Conservation (phyloP, 2,888 invertebrate species). For the Idaea straminata region DNA sequence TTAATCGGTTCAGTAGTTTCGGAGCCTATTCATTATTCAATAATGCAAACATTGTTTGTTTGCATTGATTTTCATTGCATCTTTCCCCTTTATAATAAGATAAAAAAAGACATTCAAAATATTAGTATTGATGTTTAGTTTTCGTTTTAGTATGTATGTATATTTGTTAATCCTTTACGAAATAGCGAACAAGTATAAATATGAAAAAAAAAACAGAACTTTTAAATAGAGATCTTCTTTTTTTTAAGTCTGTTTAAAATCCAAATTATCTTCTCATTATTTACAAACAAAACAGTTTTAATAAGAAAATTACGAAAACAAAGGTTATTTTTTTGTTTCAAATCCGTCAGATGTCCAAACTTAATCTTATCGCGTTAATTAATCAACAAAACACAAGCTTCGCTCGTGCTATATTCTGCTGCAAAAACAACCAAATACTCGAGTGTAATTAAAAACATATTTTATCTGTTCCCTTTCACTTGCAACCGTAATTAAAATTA, state of each 20-base stretch:
- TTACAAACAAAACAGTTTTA: neutral
- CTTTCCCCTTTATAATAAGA: too few species aligned
- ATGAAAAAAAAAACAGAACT: too few species aligned
- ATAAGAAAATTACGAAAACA: neutral
- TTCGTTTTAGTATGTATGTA: too few species aligned
- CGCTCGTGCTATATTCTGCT: neutral
- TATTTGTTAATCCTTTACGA: too few species aligned
- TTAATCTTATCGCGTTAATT: neutral
- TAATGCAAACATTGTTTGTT: too few species aligned
- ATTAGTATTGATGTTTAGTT: too few species aligned
- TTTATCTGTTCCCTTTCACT: conserved; percentile 53
- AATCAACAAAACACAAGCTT: conserved; percentile 6
- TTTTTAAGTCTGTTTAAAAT: neutral
- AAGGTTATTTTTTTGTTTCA: neutral
- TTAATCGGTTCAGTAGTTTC: too few species aligned
- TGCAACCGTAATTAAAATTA: conserved; percentile 49
- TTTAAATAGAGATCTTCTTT: neutral
- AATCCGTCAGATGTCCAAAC: neutral
- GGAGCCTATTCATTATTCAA: too few species aligned
- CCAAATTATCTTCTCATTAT: neutral
- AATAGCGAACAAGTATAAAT: too few species aligned
- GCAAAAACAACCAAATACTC: conserved; percentile 10
- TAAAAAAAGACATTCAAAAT: too few species aligned
- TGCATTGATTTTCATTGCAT: too few species aligned
- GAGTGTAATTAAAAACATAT: conserved; percentile 41